Evolutionary conservation across 2,113 vertebrate genomes (phyloP).

Genomic region (Cyrtonyx montezumae): DNA sequence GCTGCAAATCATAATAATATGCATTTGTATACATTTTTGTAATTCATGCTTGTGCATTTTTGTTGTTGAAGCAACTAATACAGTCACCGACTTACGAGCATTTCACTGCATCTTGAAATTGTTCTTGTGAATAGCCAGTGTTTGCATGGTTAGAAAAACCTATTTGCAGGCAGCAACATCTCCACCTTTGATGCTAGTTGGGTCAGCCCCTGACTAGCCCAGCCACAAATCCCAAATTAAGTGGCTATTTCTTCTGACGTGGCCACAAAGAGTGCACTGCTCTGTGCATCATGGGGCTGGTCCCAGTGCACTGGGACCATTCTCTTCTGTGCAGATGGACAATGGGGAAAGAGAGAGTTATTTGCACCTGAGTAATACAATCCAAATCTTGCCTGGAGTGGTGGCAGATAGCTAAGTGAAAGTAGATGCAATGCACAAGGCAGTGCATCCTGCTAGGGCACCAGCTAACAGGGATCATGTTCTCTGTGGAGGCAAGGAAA

Average conservation of each 20-base stretch:
- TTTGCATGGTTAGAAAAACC: not conserved
- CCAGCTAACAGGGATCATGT: accelerated
- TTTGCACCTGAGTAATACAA: not conserved
- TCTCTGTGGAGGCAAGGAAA: not conserved
- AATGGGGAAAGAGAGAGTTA: not conserved
- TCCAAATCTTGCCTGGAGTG: not conserved
- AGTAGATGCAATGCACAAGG: not conserved
- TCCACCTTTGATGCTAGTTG: not conserved
- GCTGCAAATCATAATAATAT: constrained; percentile 41
- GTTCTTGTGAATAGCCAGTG: not conserved
- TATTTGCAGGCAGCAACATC: not conserved
- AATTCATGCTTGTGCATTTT: not conserved
- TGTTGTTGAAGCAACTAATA: not conserved
- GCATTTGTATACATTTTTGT: constrained; percentile 19
- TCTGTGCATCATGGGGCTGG: not conserved
- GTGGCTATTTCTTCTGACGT: not conserved
- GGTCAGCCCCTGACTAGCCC: accelerated
- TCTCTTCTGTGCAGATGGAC: not conserved
- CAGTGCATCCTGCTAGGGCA: not conserved
- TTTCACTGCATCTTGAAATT: not conserved
- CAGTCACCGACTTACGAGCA: not conserved
- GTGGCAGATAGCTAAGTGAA: not conserved
- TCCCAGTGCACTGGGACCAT: accelerated
- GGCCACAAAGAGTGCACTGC: not conserved
- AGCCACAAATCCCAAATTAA: not conserved